These are phyloP conservation scores for Invenusta paracnida DNA, from an alignment of 2,888 invertebrate genomes.

Conservation along the genomic window DNA sequence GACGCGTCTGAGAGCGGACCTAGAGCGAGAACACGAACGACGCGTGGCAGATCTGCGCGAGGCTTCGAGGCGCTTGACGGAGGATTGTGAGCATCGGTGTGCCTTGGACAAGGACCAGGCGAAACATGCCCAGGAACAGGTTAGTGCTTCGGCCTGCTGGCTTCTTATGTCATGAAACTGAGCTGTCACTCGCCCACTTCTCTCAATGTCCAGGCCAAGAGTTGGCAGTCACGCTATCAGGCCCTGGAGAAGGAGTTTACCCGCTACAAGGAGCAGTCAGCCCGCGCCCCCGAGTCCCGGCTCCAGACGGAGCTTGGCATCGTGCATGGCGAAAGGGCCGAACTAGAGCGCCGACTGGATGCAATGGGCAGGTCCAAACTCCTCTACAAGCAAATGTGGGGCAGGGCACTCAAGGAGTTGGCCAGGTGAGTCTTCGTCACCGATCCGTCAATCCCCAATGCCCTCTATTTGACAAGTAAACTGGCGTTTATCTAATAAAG, in stretches of 20 bases:
- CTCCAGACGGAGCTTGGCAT: constrained; percentile 58
- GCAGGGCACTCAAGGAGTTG: constrained; percentile 59
- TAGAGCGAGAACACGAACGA: constrained; percentile 58
- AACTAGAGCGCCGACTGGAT: constrained; percentile 59
- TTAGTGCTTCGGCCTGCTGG: too few species aligned
- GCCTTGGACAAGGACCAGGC: too few species aligned
- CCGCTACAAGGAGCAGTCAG: constrained; percentile 55
- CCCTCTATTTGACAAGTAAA: too few species aligned
- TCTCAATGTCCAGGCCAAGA: constrained; percentile 38
- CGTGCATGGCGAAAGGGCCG: constrained; percentile 50
- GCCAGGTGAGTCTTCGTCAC: constrained; percentile 49
- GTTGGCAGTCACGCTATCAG: constrained; percentile 47
- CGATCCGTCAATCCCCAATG: too few species aligned
- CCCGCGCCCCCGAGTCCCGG: constrained; percentile 57
- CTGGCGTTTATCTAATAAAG: too few species aligned
- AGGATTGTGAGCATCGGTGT: constrained; percentile 59
- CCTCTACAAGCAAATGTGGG: constrained; percentile 62
- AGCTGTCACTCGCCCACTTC: too few species aligned
- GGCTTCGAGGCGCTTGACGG: constrained; percentile 58
- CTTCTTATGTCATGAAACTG: too few species aligned
- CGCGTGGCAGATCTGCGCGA: constrained; percentile 60
- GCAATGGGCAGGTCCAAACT: constrained; percentile 58
- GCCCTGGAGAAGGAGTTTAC: constrained; percentile 56
- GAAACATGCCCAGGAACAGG: too few species aligned
- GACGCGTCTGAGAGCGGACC: constrained; percentile 52